Evolutionary conservation across 2,888 invertebrate genomes (phyloP), one percentile per base, ranked within the genome.

Genomic region (Cynaeus angustus): DNA sequence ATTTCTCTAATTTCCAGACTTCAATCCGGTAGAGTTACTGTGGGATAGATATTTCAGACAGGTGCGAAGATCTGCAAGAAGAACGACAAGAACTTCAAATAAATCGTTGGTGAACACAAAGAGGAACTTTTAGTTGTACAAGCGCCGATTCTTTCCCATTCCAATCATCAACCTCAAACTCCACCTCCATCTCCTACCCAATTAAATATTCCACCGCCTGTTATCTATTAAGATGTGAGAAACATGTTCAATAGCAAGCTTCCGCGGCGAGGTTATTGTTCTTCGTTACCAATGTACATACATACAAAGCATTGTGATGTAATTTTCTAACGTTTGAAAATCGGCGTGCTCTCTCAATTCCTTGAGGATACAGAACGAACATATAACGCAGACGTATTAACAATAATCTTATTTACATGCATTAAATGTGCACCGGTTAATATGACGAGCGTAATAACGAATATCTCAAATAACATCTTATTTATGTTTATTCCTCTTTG

Each of bases 271-370:
- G 61, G 46, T 46, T 61, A 61, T 46, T 61, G 61, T 61, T 21
- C 21, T 21, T 61, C 61, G 61, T 8, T 46, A 28, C 14, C 48
- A 37, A 61, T 61, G 48, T 48, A 61, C 56, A 55, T 38, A 43
- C 56, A 41, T 55, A 55, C 45, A 58, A 61, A 61, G 61, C 61
- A 46, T 28, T 33, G 61, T 33, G 48, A 48, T 61, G 61, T 61
- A 61, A 61, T 61, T 61, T 61, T 46, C 61, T 48, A 61, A 61
- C 61, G 46, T 46, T 56, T 56, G 56, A 43, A 56, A 56, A 56
- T 56, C 56, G 28, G 43, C 41, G 12, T 56, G 56, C 26, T 41
- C 41, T 43, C 56, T 56, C 56, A 41, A 56, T 56, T 56, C 56
- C 38, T 28, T 16, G 16, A 26, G 53, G 46, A 46, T 6, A 1